phyloP scores from a whole-genome alignment of 1,140 invertebrate genomes.

The Drosophila ironensis region DNA sequence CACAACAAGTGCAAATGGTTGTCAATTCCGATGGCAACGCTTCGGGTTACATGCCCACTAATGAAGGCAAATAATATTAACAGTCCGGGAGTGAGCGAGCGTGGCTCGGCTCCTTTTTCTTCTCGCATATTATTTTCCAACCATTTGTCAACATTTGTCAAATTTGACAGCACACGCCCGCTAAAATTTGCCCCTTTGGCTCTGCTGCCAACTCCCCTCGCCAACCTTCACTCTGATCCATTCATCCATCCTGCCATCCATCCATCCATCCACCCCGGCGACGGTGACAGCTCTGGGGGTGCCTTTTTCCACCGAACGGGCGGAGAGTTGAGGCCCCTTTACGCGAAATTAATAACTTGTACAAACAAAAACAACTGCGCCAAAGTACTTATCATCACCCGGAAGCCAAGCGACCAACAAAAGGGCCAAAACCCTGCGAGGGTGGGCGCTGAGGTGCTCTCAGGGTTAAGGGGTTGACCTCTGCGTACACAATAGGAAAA shows the following conservation, averaged over 20 bases:
- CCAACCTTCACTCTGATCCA: conserved; percentile 13
- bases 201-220: conserved; percentile 26
- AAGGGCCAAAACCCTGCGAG: conserved; percentile 26
- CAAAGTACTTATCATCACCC: conserved; percentile 57
- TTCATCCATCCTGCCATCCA: conserved; percentile 7
- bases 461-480: conserved; percentile 9
- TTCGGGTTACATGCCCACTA: conserved; percentile 65
- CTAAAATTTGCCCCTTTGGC: conserved; percentile 45
- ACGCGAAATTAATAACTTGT: conserved; percentile 77
- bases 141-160: conserved; percentile 81
- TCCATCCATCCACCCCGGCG: conserved; percentile 46
- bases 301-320: conserved; percentile 21
- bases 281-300: conserved; percentile 56
- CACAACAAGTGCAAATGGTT: conserved; percentile 40
- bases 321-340: conserved; percentile 39
- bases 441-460: background rate
- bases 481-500: too few species aligned
- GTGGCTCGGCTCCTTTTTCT: conserved; percentile 7
- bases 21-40: conserved; percentile 38
- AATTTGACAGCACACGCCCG: conserved; percentile 68
- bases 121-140: conserved; percentile 65
- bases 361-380: conserved; percentile 70
- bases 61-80: conserved; percentile 77
- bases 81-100: conserved; percentile 21
- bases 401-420: conserved; percentile 20